Conservation (phyloP, 1,140 invertebrate genomes). For the Hirudo medicinalis region DNA sequence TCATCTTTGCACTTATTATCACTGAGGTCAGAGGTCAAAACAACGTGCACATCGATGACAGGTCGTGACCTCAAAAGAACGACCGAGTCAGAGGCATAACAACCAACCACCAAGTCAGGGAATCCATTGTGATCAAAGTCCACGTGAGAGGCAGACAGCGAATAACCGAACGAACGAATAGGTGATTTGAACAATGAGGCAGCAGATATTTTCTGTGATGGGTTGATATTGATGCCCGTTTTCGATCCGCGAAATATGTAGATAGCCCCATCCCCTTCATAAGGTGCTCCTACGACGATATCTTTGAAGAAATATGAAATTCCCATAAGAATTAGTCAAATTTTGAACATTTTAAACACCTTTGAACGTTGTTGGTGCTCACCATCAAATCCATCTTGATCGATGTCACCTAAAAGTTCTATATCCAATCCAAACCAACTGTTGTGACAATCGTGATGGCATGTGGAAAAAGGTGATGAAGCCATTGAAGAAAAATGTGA, state of each 20-base stretch:
- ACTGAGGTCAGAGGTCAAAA: not conserved
- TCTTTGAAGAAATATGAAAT: conserved; percentile 48
- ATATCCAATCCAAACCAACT: conserved; percentile 5
- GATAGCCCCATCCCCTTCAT: conserved; percentile 67
- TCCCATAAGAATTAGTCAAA: not conserved
- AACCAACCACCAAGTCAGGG: conserved; percentile 38
- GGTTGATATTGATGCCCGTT: conserved; percentile 32
- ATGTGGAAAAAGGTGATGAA: not conserved
- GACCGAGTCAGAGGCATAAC: conserved; percentile 33
- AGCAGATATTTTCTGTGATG: conserved; percentile 34
- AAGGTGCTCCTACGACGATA: conserved; percentile 91
- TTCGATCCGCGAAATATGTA: conserved; percentile 81
- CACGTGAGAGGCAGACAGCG: conserved; percentile 39
- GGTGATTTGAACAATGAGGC: not conserved
- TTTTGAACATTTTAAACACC: not conserved
- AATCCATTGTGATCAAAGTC: conserved; percentile 48
- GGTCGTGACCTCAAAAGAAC: conserved; percentile 59
- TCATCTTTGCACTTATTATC: not conserved
- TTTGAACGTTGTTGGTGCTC: not conserved
- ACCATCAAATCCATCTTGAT: conserved; percentile 5
- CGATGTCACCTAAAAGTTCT: not conserved
- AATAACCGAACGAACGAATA: conserved; percentile 34
- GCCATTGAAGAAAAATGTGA: not conserved
- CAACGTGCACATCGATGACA: conserved; percentile 54
- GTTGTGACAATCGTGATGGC: not conserved